Evolutionary conservation across 1,140 invertebrate species (phyloP).

Genomic region (Arctopsyche grandis): DNA sequence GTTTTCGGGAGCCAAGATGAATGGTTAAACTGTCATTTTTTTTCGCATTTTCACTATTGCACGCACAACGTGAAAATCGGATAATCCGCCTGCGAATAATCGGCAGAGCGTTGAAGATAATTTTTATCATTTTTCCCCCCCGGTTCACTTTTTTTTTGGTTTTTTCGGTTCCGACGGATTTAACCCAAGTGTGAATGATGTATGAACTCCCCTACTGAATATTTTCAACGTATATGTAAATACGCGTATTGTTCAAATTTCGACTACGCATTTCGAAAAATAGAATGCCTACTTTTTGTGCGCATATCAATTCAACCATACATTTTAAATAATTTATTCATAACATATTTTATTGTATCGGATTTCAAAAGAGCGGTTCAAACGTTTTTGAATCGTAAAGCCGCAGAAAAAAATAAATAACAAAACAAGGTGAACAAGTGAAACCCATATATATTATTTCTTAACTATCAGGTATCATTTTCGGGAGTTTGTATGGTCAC

Average conservation of each 20-base stretch:
- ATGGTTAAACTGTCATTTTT: slow-evolving; percentile 27
- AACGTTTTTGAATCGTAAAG: too few species aligned
- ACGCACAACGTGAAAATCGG: slow-evolving; percentile 19
- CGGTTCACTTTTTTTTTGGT: neutral
- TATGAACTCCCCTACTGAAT: neutral
- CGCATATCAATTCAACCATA: too few species aligned
- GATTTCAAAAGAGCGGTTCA: too few species aligned
- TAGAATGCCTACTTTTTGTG: too few species aligned
- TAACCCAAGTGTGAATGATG: slow-evolving; percentile 28
- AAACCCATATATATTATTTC: slow-evolving; percentile 20
- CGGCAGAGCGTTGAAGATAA: slow-evolving; percentile 24
- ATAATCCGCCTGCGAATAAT: slow-evolving; percentile 22
- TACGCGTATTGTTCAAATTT: slow-evolving; percentile 16
- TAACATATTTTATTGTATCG: too few species aligned
- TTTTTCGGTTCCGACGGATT: slow-evolving; percentile 16
- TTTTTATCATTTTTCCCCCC: slow-evolving; percentile 3
- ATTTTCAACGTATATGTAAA: slow-evolving; percentile 11
- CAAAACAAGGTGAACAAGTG: neutral
- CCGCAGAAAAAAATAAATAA: neutral
- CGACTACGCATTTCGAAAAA: neutral
- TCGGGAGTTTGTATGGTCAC: slow-evolving; percentile 11
- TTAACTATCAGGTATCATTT: slow-evolving; percentile 29
- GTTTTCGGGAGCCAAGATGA: slow-evolving; percentile 10
- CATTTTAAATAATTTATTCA: too few species aligned
- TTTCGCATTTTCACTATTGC: slow-evolving; percentile 3